A percentile compares a stretch with the other conserved stretches of the same genome.
These are phyloP conservation scores for Reticulitermes speratus DNA, from an alignment of 1,140 invertebrate genomes.

Conservation along the genomic window DNA sequence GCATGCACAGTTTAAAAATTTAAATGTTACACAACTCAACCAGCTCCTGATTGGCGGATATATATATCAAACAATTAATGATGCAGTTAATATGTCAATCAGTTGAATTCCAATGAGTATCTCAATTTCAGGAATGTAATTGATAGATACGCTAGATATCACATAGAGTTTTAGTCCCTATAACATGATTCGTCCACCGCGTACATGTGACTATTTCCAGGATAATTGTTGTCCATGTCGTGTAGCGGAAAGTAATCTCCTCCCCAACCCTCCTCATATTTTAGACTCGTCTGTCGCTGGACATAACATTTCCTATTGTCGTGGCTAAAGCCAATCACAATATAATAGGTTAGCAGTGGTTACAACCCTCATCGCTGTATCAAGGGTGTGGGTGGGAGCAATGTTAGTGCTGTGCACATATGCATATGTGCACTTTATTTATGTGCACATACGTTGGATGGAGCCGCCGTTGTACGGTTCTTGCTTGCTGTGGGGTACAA, in stretches of 20 bases:
- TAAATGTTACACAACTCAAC: neutral
- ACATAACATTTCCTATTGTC: constrained; percentile 8
- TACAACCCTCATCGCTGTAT: neutral
- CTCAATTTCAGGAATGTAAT: neutral
- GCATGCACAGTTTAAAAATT: no score
- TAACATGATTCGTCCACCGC: neutral
- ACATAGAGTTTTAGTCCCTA: neutral
- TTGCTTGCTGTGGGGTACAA: neutral
- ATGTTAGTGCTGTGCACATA: neutral
- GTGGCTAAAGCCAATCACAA: neutral
- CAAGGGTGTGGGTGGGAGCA: neutral
- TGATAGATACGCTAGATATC: neutral
- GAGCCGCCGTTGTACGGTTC: neutral
- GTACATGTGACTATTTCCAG: neutral
- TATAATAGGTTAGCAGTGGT: constrained; percentile 1
- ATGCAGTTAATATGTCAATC: neutral
- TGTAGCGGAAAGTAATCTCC: neutral
- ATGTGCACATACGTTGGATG: neutral
- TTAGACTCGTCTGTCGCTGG: neutral
- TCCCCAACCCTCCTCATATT: neutral
- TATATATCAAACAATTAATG: neutral
- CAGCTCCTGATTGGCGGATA: neutral
- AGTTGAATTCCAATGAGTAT: neutral
- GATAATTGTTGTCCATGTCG: neutral
- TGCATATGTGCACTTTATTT: neutral